Base-by-base conservation (phyloP, 1,140 invertebrate species). In the Leucophenga varia region DNA sequence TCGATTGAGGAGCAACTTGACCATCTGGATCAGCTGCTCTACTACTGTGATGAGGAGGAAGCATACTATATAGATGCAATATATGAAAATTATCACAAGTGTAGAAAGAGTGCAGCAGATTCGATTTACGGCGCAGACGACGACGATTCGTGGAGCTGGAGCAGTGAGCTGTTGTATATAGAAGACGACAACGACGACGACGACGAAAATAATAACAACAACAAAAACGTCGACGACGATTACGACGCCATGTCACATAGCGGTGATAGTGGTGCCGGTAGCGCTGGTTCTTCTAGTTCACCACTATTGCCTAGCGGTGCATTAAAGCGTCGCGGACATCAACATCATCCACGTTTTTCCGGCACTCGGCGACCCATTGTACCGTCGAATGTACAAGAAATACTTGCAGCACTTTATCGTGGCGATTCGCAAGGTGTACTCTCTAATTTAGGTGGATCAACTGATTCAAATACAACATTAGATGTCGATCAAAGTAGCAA, bases 311-410 rank as follows among this genome's bases (percentile, higher is more conserved):
- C 63, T n/a, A 32, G 56, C 39, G 41, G n/a, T n/a, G 76, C 79
- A 73, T 75, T 80, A 44, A 83, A 80, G 76, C 84, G 86, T 72
- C 84, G 86, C 72, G 87, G 87, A 44, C 87, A 89, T 70, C 87
- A 89, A 75, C 86, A 89, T 76, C 87, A 89, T 79, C 86, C 83
- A 55, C 80, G 83, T 21, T 79, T 79, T 51, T 55, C 76, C 35
- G 78, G 79, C 39, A 75, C 57, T 41, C 63, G 79, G 35, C 63
- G 72, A 59, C 76, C 72, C n/a, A 65, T 69, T 51, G 49, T 57
- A 16, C 43, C 55, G 47, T 61, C 59, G 21, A 72, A 75, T 52
- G 69, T 75, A 3, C 61, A 73, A 32, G 69, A 74, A 32, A 72
- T 74, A 19, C 47, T 76, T 34, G 71, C 65, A 21, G 74, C 72